Evolutionary conservation across 2,113 vertebrate genomes (phyloP), one percentile per base, ranked within the genome.

Genomic region (Stictonetta naevosa): DNA sequence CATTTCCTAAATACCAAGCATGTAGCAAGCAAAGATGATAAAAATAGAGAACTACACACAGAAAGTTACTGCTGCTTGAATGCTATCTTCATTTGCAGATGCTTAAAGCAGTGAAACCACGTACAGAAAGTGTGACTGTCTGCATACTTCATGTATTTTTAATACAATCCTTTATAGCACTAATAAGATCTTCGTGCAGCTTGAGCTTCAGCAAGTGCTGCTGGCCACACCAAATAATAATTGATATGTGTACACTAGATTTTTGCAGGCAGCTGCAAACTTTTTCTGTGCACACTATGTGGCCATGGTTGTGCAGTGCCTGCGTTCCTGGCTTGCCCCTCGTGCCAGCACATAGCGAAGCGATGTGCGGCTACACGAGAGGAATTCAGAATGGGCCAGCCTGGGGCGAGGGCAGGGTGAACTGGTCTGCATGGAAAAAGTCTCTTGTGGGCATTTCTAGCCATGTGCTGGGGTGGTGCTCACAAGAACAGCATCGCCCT

Each of bases 211-310:
- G 0, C 1, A n/a, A 3, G 53, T 0, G 33, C 21, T 8, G 0
- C 56, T 8, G 60, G 59, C 55, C 1, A 0, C 5, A 12, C 64
- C 56, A 3, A 8, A 1, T 0, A 4, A 0, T 22, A 21, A 12
- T 9, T 71, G 29, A 0, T 6, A 3, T 1, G 26, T 6, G 42
- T 1, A 11, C 50, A 10, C 44, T 11, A 2, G 20, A 7, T 4
- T 34, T 12, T 14, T 16, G 14, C n/a, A 8, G 8, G 2, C 64
- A 67, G 64, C 64, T 59, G 58, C 58, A 21, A 59, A 34, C n/a
- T 21, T 5, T 14, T 10, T 36, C 58, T 13, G n/a, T n/a, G 2
- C 33, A n/a, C 7, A 11, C 31, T 20, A 11, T 13, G n/a, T 5
- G 34, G 62, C 10, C 2, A 0, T 4, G 21, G 53, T 11, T 7